Percentiles rank a stretch among this genome's conserved stretches.
These are phyloP conservation scores for Semnornis frantzii DNA, from an alignment of 2,113 vertebrate genomes.

Conservation along the genomic window DNA sequence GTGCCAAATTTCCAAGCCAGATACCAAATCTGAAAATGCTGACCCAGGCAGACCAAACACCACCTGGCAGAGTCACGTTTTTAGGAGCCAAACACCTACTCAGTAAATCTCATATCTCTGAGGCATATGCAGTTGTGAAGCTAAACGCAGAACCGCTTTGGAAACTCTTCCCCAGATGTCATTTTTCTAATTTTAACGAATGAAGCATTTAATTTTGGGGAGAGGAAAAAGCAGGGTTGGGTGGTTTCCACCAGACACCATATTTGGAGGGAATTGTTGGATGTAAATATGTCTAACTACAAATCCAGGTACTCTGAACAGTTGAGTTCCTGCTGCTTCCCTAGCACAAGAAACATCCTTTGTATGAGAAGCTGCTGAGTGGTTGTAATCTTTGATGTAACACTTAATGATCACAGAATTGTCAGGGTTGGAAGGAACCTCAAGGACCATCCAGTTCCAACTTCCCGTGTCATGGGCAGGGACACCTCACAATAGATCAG, in stretches of 20 bases:
- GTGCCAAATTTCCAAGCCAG: neutral
- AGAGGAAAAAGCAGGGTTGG: neutral
- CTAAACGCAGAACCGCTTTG: neutral
- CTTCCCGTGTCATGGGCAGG: no score
- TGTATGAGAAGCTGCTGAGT: neutral
- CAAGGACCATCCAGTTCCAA: no score
- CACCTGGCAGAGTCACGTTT: neutral
- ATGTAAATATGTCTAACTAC: neutral
- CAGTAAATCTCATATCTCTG: neutral
- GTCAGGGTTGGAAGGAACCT: no score
- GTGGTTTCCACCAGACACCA: neutral
- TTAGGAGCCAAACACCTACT: neutral
- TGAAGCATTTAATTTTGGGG: neutral
- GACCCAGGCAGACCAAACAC: neutral
- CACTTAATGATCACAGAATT: neutral
- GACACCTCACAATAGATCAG: no score
- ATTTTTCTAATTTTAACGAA: neutral
- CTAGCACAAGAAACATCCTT: neutral
- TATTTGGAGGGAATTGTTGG: neutral
- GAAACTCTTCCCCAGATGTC: neutral
- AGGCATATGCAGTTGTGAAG: neutral
- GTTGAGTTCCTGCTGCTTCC: slow-evolving; percentile 10
- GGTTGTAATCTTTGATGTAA: slow-evolving; percentile 2
- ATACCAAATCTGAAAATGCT: neutral
- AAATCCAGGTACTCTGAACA: neutral